Evolutionary conservation across 2,797 vertebrate genomes (phyloP).

Genomic region (Lithobates pipiens): DNA sequence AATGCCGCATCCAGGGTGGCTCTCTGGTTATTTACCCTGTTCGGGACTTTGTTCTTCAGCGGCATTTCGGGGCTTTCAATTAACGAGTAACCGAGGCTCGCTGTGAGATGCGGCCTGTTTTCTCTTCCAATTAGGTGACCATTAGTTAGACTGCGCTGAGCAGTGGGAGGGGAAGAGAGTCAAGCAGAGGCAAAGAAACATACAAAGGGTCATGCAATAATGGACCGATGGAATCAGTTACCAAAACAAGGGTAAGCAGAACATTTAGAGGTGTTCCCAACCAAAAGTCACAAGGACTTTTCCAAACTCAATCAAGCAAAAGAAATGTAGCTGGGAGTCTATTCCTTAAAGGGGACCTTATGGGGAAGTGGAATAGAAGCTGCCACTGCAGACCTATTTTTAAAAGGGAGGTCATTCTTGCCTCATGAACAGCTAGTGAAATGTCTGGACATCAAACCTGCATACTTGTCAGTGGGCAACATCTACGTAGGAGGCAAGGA

Average conservation of each 20-base stretch:
- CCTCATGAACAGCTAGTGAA: too few species aligned
- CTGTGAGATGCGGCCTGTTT: constrained; percentile 46
- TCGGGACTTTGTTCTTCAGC: constrained; percentile 58
- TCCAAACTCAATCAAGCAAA: background rate
- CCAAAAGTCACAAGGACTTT: background rate
- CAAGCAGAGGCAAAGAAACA: constrained; percentile 8
- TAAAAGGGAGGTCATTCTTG: too few species aligned
- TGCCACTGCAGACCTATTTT: too few species aligned
- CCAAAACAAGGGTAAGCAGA: background rate
- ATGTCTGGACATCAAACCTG: too few species aligned
- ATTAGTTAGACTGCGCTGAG: constrained; percentile 29
- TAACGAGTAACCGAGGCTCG: constrained; percentile 60
- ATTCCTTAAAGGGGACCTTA: too few species aligned
- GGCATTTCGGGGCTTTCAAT: constrained; percentile 68
- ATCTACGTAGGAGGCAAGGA: too few species aligned
- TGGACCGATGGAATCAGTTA: background rate
- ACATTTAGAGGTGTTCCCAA: background rate
- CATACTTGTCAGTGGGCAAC: too few species aligned
- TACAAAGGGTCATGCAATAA: constrained; percentile 6
- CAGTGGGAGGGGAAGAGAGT: constrained; percentile 18
- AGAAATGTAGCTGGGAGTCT: background rate
- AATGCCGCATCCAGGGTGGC: constrained; percentile 68
- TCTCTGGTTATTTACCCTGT: constrained; percentile 67
- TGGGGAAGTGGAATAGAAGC: too few species aligned
- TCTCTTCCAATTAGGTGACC: constrained; percentile 55